Conservation (phyloP, 2,888 invertebrate genomes). For the Idaea straminata region DNA sequence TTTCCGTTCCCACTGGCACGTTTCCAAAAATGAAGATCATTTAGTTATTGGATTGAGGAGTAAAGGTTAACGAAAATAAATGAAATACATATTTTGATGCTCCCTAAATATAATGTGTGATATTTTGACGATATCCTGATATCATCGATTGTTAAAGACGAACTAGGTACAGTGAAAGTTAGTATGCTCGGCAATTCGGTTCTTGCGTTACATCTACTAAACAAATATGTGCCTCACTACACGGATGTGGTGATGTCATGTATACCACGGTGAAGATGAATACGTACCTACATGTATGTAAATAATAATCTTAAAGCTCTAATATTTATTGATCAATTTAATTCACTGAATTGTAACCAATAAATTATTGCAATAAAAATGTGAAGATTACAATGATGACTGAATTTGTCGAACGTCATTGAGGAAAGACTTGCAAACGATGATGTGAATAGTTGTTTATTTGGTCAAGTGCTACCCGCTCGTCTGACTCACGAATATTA, state of each 20-base stretch:
- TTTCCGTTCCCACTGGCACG: not conserved
- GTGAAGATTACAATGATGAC: slow-evolving; percentile 8
- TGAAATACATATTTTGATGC: not conserved
- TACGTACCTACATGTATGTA: not conserved
- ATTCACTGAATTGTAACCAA: not conserved
- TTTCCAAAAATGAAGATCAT: slow-evolving; percentile 1
- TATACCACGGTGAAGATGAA: not conserved
- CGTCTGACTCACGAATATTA: slow-evolving; percentile 72
- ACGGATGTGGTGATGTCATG: not conserved
- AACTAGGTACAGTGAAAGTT: slow-evolving; percentile 26
- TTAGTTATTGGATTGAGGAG: not conserved
- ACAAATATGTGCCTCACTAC: slow-evolving; percentile 20
- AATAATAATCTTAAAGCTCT: not conserved
- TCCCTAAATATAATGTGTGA: slow-evolving; percentile 1
- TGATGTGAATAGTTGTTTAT: slow-evolving; percentile 65
- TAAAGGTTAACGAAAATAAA: not conserved
- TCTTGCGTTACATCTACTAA: slow-evolving; percentile 27
- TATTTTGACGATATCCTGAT: not conserved
- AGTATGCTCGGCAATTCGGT: slow-evolving; percentile 27
- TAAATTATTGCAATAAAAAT: not conserved
- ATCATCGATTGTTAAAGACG: not conserved
- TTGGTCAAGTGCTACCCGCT: slow-evolving; percentile 68
- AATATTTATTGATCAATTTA: not conserved
- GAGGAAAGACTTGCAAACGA: slow-evolving; percentile 56
- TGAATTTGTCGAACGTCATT: slow-evolving; percentile 40